These are phyloP conservation scores for Bimastos eiseni DNA, from an alignment of 2,888 invertebrate species.

Conservation along the genomic window DNA sequence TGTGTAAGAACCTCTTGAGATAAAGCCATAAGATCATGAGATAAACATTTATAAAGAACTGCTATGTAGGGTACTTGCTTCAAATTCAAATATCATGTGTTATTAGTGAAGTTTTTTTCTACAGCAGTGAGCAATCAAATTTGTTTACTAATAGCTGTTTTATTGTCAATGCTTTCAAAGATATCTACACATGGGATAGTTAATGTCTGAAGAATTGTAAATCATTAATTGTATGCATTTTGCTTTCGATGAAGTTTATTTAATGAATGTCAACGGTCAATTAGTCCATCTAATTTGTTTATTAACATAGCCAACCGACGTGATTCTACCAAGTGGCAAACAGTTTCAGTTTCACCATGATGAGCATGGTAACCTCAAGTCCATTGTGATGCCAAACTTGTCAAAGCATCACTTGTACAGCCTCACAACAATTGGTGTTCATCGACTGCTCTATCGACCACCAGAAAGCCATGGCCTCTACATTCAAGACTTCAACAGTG, in stretches of 20 bases:
- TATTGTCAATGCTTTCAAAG: not conserved
- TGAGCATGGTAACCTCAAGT: constrained; percentile 83
- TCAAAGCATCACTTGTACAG: constrained; percentile 88
- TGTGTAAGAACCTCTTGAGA: not conserved
- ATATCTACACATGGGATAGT: not conserved
- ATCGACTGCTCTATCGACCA: constrained; percentile 81
- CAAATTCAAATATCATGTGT: not conserved
- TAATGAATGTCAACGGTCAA: not conserved
- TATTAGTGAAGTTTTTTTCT: not conserved
- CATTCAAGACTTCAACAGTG: constrained; percentile 86
- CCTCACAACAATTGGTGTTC: constrained; percentile 86
- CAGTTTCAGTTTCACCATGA: constrained; percentile 86
- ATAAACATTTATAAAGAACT: not conserved
- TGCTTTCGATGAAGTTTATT: not conserved
- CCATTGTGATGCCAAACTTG: constrained; percentile 84
- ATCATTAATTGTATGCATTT: not conserved
- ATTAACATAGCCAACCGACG: constrained; percentile 77
- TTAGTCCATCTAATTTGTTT: not conserved
- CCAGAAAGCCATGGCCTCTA: constrained; percentile 86
- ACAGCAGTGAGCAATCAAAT: not conserved
- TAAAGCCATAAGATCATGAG: not conserved
- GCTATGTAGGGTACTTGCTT: not conserved
- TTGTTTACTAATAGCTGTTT: constrained; percentile 1
- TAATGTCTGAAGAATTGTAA: not conserved
- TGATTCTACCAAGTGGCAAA: constrained; percentile 84